phyloP scores from a whole-genome alignment of 2,797 vertebrate genomes.

The Steatocranus sp. region DNA sequence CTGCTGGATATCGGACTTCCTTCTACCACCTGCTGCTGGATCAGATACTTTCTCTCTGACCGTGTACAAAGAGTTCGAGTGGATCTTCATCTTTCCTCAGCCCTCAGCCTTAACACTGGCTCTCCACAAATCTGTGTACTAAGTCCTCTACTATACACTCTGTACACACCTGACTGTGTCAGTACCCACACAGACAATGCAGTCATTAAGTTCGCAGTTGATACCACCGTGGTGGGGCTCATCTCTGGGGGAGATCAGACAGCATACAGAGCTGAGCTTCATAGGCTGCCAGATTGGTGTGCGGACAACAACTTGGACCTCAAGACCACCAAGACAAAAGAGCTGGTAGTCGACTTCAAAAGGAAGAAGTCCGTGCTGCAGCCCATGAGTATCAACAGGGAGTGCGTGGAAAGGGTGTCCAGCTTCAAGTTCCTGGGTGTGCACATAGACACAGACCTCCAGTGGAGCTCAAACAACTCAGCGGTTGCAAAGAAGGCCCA shows the following conservation, averaged over 20 bases:
- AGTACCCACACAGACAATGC: background rate
- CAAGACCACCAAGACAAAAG: background rate
- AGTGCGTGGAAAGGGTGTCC: background rate
- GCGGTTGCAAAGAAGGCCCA: background rate
- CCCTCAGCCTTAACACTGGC: background rate
- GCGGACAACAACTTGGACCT: background rate
- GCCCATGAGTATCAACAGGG: background rate
- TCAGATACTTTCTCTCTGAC: background rate
- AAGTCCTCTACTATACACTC: background rate
- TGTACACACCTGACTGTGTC: background rate
- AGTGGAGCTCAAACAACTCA: background rate
- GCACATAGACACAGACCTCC: background rate
- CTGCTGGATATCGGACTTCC: background rate
- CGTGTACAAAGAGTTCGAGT: background rate
- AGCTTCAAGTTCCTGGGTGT: background rate
- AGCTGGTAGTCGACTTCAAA: background rate
- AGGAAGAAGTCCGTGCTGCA: background rate
- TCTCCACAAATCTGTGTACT: background rate
- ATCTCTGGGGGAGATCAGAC: background rate
- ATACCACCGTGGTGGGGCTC: background rate
- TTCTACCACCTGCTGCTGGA: background rate
- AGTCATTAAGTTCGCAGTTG: background rate
- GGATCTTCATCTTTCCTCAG: background rate
- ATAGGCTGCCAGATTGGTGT: background rate
- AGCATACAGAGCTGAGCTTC: background rate